Base-by-base conservation (phyloP, 2,888 invertebrate species). In the Gymnosoma rotundatum region DNA sequence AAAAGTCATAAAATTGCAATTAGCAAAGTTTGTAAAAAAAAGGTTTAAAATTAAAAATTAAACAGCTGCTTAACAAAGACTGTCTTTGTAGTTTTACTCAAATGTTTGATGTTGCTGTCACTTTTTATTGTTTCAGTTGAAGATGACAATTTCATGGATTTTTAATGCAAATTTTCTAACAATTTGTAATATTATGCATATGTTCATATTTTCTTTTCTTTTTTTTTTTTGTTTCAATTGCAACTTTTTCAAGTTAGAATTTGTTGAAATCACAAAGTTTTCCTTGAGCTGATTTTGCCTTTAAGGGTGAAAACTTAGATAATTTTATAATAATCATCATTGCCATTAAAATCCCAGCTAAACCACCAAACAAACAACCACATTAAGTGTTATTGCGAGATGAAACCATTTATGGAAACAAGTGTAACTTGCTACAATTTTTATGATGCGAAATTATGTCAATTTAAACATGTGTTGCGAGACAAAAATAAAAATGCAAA, bases 391-490 rank as follows among this genome's bases (percentile, higher is more conserved):
- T 48, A 42, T n/a, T 36, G 36, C 32, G 12, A 50, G 78, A 50
- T 58, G 69, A 73, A 63, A 83, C 48, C 63, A 74, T 70, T 78
- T 73, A 14, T 45, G 66, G 54, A 45, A 58, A 58, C 81, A 81
- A 69, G 67, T 78, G 75, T 76, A 58, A 38, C 67, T 69, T 69
- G 80, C 76, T 67, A 76, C 76, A 80, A 67, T 83, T 83, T 83
- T 80, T 79, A 84, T 87, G 83, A 86, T 88, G 88, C 86, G 89
- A 90, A 90, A 89, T 89, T 88, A 89, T 89, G 90, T 89, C 90
- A 90, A 91, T 91, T 88, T 87, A 87, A 91, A 90, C 91, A 91
- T 91, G 91, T 91, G 91, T 91, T 89, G 88, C 87, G 88, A 87
- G 86, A 82, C 85, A 80, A 56, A 78, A 70, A 66, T 56, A 69